Evolutionary conservation across 2,797 vertebrate genomes (phyloP).

Genomic region (Gymnothorax reevesii): DNA sequence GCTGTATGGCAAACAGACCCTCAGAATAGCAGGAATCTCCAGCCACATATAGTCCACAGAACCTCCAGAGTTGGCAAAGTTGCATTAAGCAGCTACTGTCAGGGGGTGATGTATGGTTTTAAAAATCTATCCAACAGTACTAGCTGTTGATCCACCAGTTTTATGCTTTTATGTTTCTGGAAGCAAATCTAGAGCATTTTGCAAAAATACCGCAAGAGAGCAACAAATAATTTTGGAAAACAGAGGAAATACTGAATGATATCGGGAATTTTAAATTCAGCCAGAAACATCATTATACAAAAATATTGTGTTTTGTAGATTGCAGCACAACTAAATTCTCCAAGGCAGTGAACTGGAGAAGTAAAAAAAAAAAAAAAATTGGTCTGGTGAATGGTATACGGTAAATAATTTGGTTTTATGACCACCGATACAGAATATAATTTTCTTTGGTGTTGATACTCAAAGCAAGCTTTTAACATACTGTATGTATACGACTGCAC

Average conservation of each 20-base stretch:
- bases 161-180: neutral
- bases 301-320: neutral
- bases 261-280: neutral
- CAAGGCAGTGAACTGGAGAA: neutral
- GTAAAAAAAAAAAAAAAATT: neutral
- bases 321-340: neutral
- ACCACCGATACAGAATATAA: neutral
- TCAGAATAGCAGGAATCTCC: neutral
- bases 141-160: conserved; percentile 32
- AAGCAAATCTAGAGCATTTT: neutral
- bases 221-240: neutral
- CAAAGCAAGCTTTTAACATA: neutral
- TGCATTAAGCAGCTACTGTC: neutral
- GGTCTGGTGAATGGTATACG: neutral
- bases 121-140: neutral
- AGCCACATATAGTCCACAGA: neutral
- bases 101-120: neutral
- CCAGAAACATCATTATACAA: neutral
- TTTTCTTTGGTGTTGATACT: neutral
- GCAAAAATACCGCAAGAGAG: neutral
- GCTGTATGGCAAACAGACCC: neutral
- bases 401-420: neutral
- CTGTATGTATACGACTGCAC: neutral
- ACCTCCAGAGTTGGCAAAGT: neutral
- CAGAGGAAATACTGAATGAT: neutral